Percentiles rank a stretch among this genome's conserved stretches.
Evolutionary conservation across 2,113 vertebrate species (phyloP).

Genomic region (Corythornis vintsioides): DNA sequence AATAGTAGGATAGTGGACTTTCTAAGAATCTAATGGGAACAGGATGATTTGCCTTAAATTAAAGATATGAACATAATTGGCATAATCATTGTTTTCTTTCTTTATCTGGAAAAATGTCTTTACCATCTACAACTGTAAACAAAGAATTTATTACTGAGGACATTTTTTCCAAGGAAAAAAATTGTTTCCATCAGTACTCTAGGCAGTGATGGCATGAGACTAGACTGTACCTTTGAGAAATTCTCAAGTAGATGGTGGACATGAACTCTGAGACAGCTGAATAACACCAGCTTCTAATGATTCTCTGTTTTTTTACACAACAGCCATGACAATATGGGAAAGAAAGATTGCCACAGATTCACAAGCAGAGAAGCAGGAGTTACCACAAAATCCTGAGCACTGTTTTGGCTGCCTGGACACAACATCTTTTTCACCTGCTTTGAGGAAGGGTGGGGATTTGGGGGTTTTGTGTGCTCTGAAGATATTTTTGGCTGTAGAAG

Average conservation of each 20-base stretch:
- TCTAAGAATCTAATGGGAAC: neutral
- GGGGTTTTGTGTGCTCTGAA: neutral
- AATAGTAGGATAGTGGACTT: neutral
- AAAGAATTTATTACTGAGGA: neutral
- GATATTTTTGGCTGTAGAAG: neutral
- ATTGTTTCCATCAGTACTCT: neutral
- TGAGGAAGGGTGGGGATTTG: neutral
- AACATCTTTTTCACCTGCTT: slow-evolving; percentile 14
- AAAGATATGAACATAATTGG: neutral
- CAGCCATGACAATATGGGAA: slow-evolving; percentile 23
- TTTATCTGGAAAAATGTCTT: neutral
- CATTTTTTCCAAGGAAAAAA: neutral
- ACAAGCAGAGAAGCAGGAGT: neutral
- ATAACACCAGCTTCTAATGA: neutral
- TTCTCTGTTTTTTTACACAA: slow-evolving; percentile 31
- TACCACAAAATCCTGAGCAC: neutral
- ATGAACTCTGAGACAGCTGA: neutral
- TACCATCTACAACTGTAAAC: neutral
- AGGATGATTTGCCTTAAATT: neutral
- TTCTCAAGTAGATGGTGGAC: neutral
- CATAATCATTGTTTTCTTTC: neutral
- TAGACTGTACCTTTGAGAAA: neutral
- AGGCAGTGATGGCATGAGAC: neutral
- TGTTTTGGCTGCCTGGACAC: neutral
- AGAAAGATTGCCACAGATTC: neutral